These are phyloP conservation scores for Bradypodion ventrale DNA, from an alignment of 2,797 vertebrate genomes.

Conservation along the genomic window DNA sequence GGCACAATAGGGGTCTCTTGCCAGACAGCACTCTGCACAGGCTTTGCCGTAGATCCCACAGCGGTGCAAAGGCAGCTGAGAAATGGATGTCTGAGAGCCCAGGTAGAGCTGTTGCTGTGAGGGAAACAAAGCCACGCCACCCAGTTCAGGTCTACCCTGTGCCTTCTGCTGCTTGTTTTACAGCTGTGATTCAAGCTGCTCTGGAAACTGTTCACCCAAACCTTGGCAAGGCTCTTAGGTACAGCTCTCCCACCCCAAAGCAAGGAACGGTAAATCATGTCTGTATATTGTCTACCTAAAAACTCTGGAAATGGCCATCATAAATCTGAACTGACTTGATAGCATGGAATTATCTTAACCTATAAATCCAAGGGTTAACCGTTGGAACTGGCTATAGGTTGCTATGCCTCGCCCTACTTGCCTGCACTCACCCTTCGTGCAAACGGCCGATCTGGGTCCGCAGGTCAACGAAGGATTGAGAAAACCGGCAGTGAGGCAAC, in stretches of 20 bases:
- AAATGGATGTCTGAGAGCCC: constrained; percentile 82
- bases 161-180: background rate
- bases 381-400: no score
- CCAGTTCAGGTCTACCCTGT: background rate
- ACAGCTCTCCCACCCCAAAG: no score
- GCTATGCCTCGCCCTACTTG: no score
- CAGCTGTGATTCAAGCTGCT: background rate
- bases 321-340: no score
- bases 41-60: constrained; percentile 89
- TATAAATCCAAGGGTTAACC: no score
- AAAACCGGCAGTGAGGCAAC: no score
- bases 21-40: constrained; percentile 92
- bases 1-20: constrained; percentile 92
- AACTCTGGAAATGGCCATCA: background rate
- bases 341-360: no score
- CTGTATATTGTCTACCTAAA: no score
- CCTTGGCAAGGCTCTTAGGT: background rate
- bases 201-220: background rate
- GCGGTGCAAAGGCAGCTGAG: constrained; percentile 90
- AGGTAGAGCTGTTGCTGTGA: constrained; percentile 93
- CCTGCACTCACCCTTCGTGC: no score
- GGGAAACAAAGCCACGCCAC: background rate
- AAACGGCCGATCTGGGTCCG: no score
- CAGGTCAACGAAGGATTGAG: no score
- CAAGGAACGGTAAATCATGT: no score